These are phyloP conservation scores for Ruditapes philippinarum DNA, from an alignment of 1,140 invertebrate genomes.

Conservation along the genomic window DNA sequence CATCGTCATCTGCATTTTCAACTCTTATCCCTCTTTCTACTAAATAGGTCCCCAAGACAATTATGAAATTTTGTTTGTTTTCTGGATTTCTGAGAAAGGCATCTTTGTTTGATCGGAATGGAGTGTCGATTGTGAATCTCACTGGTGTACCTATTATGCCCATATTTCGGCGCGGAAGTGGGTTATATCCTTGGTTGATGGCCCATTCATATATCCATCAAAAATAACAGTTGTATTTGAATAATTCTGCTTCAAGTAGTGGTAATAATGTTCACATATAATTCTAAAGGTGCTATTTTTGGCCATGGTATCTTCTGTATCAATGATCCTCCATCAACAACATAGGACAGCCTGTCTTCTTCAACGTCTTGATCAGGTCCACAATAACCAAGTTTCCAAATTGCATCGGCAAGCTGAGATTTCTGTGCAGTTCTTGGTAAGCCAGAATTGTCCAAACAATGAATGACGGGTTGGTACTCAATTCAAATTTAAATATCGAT, in stretches of 20 bases:
- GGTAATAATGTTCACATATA: constrained; percentile 28
- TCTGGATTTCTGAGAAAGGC: constrained; percentile 60
- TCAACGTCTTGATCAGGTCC: not conserved
- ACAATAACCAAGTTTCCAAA: constrained; percentile 58
- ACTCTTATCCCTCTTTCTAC: constrained; percentile 44
- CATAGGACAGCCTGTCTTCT: constrained; percentile 3
- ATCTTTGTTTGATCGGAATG: constrained; percentile 58
- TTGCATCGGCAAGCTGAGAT: constrained; percentile 62
- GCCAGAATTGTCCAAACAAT: constrained; percentile 67
- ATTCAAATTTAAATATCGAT: constrained; percentile 62
- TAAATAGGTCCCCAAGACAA: constrained; percentile 52
- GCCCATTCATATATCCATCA: constrained; percentile 49
- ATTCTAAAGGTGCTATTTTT: constrained; percentile 39
- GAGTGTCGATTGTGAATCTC: constrained; percentile 20
- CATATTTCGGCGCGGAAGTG: constrained; percentile 40
- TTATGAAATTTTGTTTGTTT: constrained; percentile 69
- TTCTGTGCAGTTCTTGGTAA: constrained; percentile 61
- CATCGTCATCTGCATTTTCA: constrained; percentile 61
- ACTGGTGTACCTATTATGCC: constrained; percentile 23
- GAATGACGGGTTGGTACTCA: constrained; percentile 63
- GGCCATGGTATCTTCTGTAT: constrained; percentile 52
- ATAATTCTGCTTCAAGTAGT: constrained; percentile 46
- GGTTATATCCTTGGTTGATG: constrained; percentile 61
- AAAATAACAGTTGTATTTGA: constrained; percentile 36
- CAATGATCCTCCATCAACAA: constrained; percentile 71